phyloP scores from a whole-genome alignment of 1,140 invertebrate genomes.

The Lamellibrachia luymesi region DNA sequence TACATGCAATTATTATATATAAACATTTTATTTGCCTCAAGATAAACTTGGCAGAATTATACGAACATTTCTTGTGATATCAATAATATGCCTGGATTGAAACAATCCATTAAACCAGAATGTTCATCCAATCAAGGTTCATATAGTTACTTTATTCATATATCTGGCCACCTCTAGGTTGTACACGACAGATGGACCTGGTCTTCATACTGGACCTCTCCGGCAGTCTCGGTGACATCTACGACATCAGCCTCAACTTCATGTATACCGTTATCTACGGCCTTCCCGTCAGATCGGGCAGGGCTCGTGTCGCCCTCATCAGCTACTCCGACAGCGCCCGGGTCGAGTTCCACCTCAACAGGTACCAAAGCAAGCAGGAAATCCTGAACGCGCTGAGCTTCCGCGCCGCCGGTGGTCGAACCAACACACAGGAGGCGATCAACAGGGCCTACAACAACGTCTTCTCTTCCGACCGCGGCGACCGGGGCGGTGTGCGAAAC shows the following conservation, averaged over 20 bases:
- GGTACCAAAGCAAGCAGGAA: conserved; percentile 10
- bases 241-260: conserved; percentile 9
- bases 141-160: too few relatives aligned
- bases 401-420: background rate
- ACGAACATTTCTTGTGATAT: too few relatives aligned
- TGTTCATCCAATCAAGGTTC: too few relatives aligned
- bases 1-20: too few relatives aligned
- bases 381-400: conserved; percentile 17
- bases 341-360: conserved; percentile 20
- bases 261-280: conserved; percentile 9
- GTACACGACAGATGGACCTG: conserved; percentile 10
- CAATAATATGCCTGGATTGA: too few relatives aligned
- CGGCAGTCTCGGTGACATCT: conserved; percentile 12
- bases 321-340: background rate
- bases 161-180: background rate
- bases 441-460: background rate
- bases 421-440: conserved; percentile 23
- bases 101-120: too few relatives aligned
- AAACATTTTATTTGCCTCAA: too few relatives aligned
- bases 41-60: too few relatives aligned
- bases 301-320: conserved; percentile 16
- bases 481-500: conserved; percentile 11
- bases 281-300: background rate
- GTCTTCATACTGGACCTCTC: conserved; percentile 19
- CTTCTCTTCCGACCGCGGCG: conserved; percentile 1